These are phyloP conservation scores for Propithecus coquereli DNA, from an alignment of 2,113 vertebrate species.

Conservation along the genomic window DNA sequence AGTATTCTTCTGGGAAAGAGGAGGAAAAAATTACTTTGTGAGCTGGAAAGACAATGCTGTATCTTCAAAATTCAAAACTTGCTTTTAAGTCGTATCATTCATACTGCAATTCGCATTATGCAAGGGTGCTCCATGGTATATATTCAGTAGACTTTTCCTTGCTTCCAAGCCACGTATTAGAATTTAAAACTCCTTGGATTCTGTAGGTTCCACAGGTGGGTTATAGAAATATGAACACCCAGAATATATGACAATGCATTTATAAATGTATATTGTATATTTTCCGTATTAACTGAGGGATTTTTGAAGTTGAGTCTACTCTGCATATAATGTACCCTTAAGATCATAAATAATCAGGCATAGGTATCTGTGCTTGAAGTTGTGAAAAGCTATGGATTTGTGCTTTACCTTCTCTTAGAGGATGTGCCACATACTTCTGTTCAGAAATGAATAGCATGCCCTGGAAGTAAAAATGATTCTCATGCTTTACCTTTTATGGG, in stretches of 20 bases:
- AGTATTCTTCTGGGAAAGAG: neutral
- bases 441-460: neutral
- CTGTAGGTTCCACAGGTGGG: neutral
- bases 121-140: neutral
- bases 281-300: neutral
- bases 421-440: neutral
- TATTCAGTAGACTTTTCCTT: neutral
- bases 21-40: neutral
- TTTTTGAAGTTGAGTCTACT: neutral
- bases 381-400: neutral
- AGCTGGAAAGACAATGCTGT: neutral
- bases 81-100: neutral
- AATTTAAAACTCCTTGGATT: neutral
- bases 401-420: slow-evolving; percentile 46
- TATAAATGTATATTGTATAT: neutral
- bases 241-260: neutral
- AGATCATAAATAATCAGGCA: neutral
- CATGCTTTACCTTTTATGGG: neutral
- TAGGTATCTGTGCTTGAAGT: neutral
- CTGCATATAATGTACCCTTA: neutral
- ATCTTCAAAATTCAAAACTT: slow-evolving; percentile 1
- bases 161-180: neutral
- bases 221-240: neutral
- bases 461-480: slow-evolving; percentile 23
- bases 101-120: neutral